Percentiles rank a stretch among this genome's conserved stretches.
These are phyloP conservation scores for Rhynchonycteris naso DNA, from an alignment of 2,797 vertebrate species.

Conservation along the genomic window DNA sequence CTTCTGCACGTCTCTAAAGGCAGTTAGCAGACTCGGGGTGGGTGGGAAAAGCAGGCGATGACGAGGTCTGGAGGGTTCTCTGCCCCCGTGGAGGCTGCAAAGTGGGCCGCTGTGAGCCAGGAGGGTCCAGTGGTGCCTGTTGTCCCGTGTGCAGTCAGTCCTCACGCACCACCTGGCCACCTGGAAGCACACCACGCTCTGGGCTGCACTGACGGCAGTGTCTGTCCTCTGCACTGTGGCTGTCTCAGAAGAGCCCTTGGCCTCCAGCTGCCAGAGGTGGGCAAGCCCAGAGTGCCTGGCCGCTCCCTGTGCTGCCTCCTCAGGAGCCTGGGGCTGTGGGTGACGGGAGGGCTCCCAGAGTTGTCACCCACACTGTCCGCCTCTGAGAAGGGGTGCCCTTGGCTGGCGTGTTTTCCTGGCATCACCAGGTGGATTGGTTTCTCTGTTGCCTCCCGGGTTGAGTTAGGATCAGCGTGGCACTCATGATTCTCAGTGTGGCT, in stretches of 20 bases:
- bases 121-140: background rate
- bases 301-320: background rate
- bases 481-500: background rate
- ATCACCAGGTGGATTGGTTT: background rate
- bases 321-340: background rate
- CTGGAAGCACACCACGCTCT: accelerated
- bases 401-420: background rate
- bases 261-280: background rate
- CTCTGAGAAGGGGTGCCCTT: background rate
- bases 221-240: background rate
- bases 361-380: accelerated
- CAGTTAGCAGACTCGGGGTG: too few species aligned
- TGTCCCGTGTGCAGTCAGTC: background rate
- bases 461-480: background rate
- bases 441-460: accelerated
- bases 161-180: background rate
- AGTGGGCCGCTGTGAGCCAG: too few species aligned
- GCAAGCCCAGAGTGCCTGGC: background rate
- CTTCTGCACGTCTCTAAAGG: too few species aligned
- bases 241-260: background rate
- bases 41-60: too few species aligned
- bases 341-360: too few species aligned
- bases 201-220: background rate
- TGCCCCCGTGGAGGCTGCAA: too few species aligned
- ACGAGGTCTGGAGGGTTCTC: too few species aligned